Evolutionary conservation across 2,888 invertebrate genomes (phyloP), one percentile per base, ranked within the genome.

Genomic region (Fragum fragum): DNA sequence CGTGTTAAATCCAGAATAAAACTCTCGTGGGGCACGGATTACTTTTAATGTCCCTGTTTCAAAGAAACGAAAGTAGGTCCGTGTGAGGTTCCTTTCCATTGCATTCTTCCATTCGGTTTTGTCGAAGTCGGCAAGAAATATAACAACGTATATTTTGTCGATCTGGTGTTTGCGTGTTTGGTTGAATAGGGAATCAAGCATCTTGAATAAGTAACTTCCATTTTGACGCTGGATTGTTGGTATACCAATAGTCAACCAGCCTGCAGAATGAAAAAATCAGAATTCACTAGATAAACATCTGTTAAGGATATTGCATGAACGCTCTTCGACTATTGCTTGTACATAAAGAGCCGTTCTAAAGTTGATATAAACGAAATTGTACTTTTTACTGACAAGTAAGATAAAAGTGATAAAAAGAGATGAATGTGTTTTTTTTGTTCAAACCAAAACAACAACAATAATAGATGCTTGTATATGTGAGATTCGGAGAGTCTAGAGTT

Each of bases 111-210:
- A 86, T 0, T 81, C 83, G 1, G 73, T 75, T 0, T 85, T 77
- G 76, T 95, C 92, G 16, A 91, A 88, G 82, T 95, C 95, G n/a
- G 94, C 94, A 66, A 95, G 90, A 76, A 94, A 93, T 23, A 95
- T 90, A 6, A 95, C 89, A 53, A 95, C 91, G 14, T 92, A 89
- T 21, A 93, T 90, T 26, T 93, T 90, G 21, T 82, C 78, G 23
- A 91, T 83, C 55, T 95, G 94, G 14, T 87, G 85, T 0, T 81
- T 82, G 5, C 91, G 85, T 9, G 94, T 93, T 76, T 91, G 89
- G 36, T 92, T 88, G 11, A 94, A 85, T 55, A 95, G 86, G 11
- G 94, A 94, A 47, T 90, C 79, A n/a, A 95, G 81, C 11, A 95
- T 95, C 72, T 90, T 78, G 21, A 90, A 76, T 29, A 95, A 88